These are phyloP conservation scores for Serripes groenlandicus DNA, from an alignment of 2,888 invertebrate species.

Conservation along the genomic window DNA sequence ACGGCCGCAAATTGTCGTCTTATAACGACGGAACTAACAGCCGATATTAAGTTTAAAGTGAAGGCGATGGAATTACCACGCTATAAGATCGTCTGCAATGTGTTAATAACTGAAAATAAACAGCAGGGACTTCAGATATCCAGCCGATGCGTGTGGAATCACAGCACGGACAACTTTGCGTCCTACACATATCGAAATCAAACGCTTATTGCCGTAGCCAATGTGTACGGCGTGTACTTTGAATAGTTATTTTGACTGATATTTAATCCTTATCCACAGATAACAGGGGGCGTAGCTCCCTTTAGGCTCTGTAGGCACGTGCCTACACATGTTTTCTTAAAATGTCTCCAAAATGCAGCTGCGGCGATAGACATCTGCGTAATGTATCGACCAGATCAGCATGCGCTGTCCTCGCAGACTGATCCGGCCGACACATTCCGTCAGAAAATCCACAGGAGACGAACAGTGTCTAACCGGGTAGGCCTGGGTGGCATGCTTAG, in stretches of 20 bases:
- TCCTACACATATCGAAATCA: constrained; percentile 76
- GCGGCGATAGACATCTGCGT: no score
- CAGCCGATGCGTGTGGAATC: constrained; percentile 80
- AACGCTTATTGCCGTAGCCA: constrained; percentile 77
- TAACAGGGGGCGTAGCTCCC: no score
- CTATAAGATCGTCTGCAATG: constrained; percentile 81
- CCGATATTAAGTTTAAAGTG: constrained; percentile 74
- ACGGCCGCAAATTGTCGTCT: constrained; percentile 69
- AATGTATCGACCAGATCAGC: no score
- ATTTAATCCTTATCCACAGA: no score
- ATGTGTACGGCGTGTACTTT: constrained; percentile 79
- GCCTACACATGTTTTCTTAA: no score
- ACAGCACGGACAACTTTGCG: constrained; percentile 78
- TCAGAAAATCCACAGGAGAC: no score
- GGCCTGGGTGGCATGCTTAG: no score
- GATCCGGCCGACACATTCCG: no score
- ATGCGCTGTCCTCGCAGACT: no score
- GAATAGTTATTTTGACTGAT: constrained; percentile 71
- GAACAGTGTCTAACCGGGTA: no score
- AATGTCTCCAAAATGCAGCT: no score
- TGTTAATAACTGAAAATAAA: constrained; percentile 79
- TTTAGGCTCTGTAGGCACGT: no score
- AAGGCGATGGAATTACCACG: constrained; percentile 77
- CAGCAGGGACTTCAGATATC: constrained; percentile 79
- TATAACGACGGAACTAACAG: constrained; percentile 74